Evolutionary conservation across 2,888 invertebrate species (phyloP), one percentile per base, ranked within the genome.

Genomic region (Harmothoe impar): DNA sequence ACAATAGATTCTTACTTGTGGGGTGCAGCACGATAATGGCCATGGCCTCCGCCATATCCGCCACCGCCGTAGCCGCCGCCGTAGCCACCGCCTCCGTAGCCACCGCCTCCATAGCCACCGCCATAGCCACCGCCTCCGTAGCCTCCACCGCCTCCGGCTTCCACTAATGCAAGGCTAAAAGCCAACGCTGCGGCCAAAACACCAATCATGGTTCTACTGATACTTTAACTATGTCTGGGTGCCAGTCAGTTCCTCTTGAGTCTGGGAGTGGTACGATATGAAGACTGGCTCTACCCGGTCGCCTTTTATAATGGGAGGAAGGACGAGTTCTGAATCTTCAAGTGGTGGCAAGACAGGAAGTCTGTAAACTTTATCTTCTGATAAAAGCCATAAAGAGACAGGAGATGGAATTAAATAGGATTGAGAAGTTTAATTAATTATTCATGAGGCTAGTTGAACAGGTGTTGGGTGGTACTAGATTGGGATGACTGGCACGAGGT

Each of bases 1-100:
- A n/a, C n/a, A n/a, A n/a, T n/a, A n/a, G n/a, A n/a, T n/a, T n/a
- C 62, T 62, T 62, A 62, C 62, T 62, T 62, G 62, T 62, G 20
- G 1, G 62, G 62, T 62, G 62, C 62, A 62, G 62, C 62, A 20
- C 3, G 23, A 20, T 62, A 62, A 62, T 62, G 62, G 23, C 62
- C 43, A 10, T 43, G 10, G 43, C 43, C 43, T 3, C 43, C 43
- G 43, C 43, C 43, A 10, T 43, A 43, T 7, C 43, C 43, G 10
- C 43, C 43, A 43, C 43, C n/a, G n/a, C 62, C 62, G 62, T 62
- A 62, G 3, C 62, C 62, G 3, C 62, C 62, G n/a, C 62, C 62
- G 20, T 20, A 20, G 62, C 62, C 62, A 62, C n/a, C 23, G 20
- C 62, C n/a, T n/a, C 62, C 62, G 62, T 62, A 62, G n/a, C 62